Conservation (phyloP, 1,140 invertebrate genomes). For the Zaprionus tsacasi region DNA sequence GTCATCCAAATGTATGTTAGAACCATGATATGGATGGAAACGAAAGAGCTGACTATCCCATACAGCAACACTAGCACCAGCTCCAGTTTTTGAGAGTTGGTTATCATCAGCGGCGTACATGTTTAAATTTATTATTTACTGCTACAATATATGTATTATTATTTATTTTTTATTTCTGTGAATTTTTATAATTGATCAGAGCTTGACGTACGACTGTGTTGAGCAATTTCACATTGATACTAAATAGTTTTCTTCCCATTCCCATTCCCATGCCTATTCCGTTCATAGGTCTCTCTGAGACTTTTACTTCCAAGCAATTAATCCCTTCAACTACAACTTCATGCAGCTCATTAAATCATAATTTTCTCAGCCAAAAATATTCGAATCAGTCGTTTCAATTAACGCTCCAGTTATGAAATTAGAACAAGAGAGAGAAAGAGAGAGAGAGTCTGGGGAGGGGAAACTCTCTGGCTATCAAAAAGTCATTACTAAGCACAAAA, state of each 20-base stretch:
- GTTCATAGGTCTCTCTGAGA: neutral
- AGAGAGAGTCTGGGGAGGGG: no score
- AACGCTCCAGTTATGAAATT: slow-evolving; percentile 34
- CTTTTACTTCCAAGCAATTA: slow-evolving; percentile 22
- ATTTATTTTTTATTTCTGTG: slow-evolving; percentile 46
- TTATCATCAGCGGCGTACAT: slow-evolving; percentile 64
- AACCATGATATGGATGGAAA: slow-evolving; percentile 95
- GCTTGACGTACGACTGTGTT: slow-evolving; percentile 12
- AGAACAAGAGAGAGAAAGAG: neutral
- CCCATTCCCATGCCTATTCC: no score
- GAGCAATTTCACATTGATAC: neutral
- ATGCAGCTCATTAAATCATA: slow-evolving; percentile 47
- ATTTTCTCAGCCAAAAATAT: slow-evolving; percentile 27
- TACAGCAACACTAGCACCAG: slow-evolving; percentile 17
- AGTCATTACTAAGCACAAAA: slow-evolving; percentile 73
- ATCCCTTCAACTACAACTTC: slow-evolving; percentile 29
- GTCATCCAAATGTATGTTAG: slow-evolving; percentile 93
- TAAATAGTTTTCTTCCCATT: no score
- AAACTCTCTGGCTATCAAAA: slow-evolving; percentile 70
- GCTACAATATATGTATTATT: slow-evolving; percentile 47
- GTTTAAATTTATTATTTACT: slow-evolving; percentile 46
- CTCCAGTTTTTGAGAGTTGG: slow-evolving; percentile 19
- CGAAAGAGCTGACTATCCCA: slow-evolving; percentile 86
- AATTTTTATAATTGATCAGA: slow-evolving; percentile 38
- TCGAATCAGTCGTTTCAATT: slow-evolving; percentile 52